Conservation (phyloP, 2,888 invertebrate species). For the Drosophila dives region DNA sequence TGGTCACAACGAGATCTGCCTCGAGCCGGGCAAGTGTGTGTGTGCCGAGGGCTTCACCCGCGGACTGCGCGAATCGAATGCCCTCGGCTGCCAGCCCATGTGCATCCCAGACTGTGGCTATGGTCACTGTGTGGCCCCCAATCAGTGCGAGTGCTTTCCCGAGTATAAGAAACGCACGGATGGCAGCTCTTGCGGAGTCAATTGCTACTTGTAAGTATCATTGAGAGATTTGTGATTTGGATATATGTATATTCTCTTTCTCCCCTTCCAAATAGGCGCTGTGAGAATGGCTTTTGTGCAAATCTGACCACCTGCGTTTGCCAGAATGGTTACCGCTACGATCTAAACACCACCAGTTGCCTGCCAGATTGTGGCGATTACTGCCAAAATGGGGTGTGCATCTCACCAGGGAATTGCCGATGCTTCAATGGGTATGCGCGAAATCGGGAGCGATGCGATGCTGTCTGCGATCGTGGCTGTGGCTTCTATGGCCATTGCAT, state of each 20-base stretch:
- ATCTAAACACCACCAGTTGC: slow-evolving; percentile 77
- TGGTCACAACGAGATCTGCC: slow-evolving; percentile 86
- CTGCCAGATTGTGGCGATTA: slow-evolving; percentile 78
- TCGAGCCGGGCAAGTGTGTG: slow-evolving; percentile 87
- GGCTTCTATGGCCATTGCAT: slow-evolving; percentile 82
- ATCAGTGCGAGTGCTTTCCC: slow-evolving; percentile 85
- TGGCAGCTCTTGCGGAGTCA: slow-evolving; percentile 76
- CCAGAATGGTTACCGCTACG: slow-evolving; percentile 83
- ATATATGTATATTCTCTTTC: not conserved
- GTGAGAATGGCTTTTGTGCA: slow-evolving; percentile 85
- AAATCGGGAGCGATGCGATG: slow-evolving; percentile 73
- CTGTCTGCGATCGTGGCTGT: slow-evolving; percentile 79
- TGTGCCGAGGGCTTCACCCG: slow-evolving; percentile 79
- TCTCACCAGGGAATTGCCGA: slow-evolving; percentile 82
- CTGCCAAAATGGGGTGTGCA: slow-evolving; percentile 84
- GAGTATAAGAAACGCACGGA: slow-evolving; percentile 81
- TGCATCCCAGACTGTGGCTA: slow-evolving; percentile 83
- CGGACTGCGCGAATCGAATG: slow-evolving; percentile 47
- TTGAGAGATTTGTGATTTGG: not conserved
- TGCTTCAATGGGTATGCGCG: slow-evolving; percentile 84
- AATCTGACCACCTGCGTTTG: slow-evolving; percentile 85
- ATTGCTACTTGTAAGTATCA: slow-evolving; percentile 78
- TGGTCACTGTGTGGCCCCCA: slow-evolving; percentile 85
- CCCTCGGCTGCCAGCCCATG: slow-evolving; percentile 78
- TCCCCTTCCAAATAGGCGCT: slow-evolving; percentile 63